A percentile compares a stretch with the other conserved stretches of the same genome.
These are phyloP conservation scores for Willisornis vidua DNA, from an alignment of 2,113 vertebrate genomes.

Conservation along the genomic window DNA sequence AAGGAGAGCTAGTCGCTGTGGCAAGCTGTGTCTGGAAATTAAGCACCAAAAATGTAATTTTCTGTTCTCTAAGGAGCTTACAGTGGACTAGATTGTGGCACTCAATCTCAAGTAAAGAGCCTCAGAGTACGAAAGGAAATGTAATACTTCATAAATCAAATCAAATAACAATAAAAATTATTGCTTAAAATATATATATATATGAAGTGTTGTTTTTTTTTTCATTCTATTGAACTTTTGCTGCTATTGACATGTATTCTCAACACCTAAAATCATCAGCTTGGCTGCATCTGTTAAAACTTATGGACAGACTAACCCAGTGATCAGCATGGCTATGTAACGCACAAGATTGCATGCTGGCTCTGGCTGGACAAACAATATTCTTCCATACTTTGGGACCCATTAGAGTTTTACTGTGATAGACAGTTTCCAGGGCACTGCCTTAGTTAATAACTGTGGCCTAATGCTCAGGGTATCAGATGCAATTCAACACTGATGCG, in stretches of 20 bases:
- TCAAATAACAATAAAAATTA: neutral
- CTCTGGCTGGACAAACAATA: neutral
- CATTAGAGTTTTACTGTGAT: neutral
- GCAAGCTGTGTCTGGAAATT: constrained; percentile 30
- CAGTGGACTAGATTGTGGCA: neutral
- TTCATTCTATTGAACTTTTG: neutral
- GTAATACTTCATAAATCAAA: neutral
- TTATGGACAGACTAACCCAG: neutral
- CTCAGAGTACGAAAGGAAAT: neutral
- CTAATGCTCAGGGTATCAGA: neutral
- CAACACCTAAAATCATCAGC: neutral
- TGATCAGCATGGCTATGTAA: neutral
- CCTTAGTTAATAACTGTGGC: neutral
- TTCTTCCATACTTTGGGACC: neutral
- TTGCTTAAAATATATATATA: neutral
- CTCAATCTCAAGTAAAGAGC: neutral
- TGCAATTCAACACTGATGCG: neutral
- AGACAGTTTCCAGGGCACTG: neutral
- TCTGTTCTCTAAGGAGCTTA: neutral
- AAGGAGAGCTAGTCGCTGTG: neutral
- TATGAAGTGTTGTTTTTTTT: neutral
- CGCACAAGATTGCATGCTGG: fast-evolving
- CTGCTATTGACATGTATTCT: neutral
- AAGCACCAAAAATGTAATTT: neutral
- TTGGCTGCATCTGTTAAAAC: neutral